Evolutionary conservation across 2,888 invertebrate species (phyloP).

Genomic region (Ichneumon xanthorius): DNA sequence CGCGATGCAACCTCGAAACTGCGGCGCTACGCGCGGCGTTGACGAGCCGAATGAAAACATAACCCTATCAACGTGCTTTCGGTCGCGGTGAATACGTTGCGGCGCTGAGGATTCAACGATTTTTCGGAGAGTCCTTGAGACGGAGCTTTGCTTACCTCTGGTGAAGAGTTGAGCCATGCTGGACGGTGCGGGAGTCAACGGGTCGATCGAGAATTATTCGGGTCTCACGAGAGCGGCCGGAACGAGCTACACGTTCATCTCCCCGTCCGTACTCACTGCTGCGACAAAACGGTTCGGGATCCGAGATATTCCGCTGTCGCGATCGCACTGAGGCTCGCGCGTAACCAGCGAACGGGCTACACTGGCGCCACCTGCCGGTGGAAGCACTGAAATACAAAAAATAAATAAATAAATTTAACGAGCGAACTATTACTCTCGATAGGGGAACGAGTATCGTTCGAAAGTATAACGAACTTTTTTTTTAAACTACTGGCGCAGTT

Average conservation of each 20-base stretch:
- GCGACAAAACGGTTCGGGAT: slow-evolving; percentile 16
- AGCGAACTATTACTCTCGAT: too few relatives aligned
- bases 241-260: slow-evolving; percentile 28
- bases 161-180: slow-evolving; percentile 47
- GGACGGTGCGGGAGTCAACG: background rate
- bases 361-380: too few relatives aligned
- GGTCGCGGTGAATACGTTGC: slow-evolving; percentile 2
- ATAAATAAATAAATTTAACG: background rate
- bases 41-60: background rate
- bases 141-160: slow-evolving; percentile 37
- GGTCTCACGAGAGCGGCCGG: slow-evolving; percentile 13
- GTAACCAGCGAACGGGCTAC: background rate
- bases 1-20: background rate
- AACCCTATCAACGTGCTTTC: slow-evolving; percentile 25
- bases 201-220: background rate
- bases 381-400: background rate
- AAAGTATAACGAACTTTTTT: too few relatives aligned
- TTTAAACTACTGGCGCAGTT: too few relatives aligned
- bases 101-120: background rate
- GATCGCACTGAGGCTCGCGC: background rate
- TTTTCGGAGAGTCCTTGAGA: background rate
- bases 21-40: background rate
- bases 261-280: slow-evolving; percentile 39
- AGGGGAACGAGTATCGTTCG: too few relatives aligned
- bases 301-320: slow-evolving; percentile 14